Conservation (phyloP, 1,140 invertebrate species). For the Steinernema feltiae region DNA sequence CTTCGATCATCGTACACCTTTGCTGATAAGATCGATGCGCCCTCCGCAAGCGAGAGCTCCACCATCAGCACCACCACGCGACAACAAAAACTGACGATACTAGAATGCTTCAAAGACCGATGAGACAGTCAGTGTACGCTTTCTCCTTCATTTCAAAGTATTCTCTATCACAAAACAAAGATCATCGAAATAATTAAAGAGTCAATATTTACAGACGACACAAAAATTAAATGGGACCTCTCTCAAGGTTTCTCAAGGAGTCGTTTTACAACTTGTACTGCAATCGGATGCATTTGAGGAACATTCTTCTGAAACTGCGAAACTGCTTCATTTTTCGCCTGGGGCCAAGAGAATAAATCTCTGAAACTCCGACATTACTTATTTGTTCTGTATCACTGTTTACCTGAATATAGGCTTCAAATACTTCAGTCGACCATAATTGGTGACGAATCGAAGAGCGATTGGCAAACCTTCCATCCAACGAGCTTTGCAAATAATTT, state of each 20-base stretch:
- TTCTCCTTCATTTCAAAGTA: no score
- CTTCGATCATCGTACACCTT: no score
- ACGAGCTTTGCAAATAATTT: constrained; percentile 63
- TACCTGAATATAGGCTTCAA: constrained; percentile 73
- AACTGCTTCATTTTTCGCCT: neutral
- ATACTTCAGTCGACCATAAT: constrained; percentile 82
- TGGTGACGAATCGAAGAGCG: constrained; percentile 71
- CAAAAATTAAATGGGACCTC: neutral
- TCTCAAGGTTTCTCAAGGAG: neutral
- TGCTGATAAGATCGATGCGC: no score
- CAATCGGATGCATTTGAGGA: constrained; percentile 23
- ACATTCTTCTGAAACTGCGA: constrained; percentile 18
- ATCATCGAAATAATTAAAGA: no score
- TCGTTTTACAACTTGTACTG: neutral
- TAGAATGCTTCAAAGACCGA: no score
- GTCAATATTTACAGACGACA: neutral
- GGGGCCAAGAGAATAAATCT: constrained; percentile 23
- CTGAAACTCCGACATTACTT: constrained; percentile 16
- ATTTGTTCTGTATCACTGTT: neutral
- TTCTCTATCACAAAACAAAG: no score
- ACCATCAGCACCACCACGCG: no score
- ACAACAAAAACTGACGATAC: no score
- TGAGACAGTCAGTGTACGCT: no score
- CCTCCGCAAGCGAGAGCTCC: no score
- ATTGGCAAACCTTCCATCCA: constrained; percentile 65